A percentile compares a stretch with the other conserved stretches of the same genome.
phyloP scores from a whole-genome alignment of 1,140 invertebrate species.

The Tetramorium alpestre region DNA sequence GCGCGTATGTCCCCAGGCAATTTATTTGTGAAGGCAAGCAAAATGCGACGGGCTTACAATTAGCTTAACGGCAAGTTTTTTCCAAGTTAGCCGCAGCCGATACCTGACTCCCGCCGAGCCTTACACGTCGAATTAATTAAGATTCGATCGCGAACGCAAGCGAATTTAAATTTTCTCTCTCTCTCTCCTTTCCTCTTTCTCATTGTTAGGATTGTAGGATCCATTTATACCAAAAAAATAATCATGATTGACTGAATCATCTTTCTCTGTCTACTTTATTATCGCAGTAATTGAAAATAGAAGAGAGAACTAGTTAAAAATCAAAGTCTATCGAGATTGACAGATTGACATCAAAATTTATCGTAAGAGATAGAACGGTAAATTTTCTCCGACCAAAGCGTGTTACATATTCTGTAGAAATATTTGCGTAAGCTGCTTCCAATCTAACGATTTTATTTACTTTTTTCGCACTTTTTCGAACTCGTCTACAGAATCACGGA shows the following conservation, averaged over 20 bases:
- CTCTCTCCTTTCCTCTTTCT: neutral
- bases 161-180: neutral
- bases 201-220: neutral
- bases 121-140: slow-evolving; percentile 5
- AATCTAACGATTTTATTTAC: neutral
- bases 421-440: neutral
- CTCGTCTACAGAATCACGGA: neutral
- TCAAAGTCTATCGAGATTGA: neutral
- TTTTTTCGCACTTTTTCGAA: neutral
- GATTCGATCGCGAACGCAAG: neutral
- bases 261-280: neutral
- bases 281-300: neutral
- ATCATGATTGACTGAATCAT: neutral
- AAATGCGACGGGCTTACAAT: slow-evolving; percentile 36
- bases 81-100: neutral
- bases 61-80: slow-evolving; percentile 27
- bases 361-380: neutral
- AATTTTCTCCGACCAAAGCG: neutral
- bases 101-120: neutral
- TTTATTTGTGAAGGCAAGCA: neutral
- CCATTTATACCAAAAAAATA: neutral
- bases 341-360: neutral
- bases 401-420: neutral
- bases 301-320: neutral
- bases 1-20: neutral